These are phyloP conservation scores for Ochotona curzoniae DNA, from an alignment of 2,113 vertebrate genomes.

Conservation along the genomic window DNA sequence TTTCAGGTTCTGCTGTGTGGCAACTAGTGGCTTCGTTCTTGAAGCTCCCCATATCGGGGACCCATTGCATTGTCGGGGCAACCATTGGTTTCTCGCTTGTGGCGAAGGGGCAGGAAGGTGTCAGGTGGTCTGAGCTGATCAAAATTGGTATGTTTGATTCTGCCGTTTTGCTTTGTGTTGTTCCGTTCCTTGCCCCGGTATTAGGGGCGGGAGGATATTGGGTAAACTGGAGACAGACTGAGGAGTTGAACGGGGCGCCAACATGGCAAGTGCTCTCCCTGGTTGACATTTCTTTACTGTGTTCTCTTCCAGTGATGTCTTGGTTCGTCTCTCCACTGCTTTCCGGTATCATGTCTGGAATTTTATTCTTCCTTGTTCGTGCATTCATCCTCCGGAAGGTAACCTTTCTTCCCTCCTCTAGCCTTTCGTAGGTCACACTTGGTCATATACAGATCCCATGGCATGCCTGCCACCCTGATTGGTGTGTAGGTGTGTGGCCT, in stretches of 20 bases:
- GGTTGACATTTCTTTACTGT: slow-evolving; percentile 41
- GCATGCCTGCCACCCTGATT: slow-evolving; percentile 8
- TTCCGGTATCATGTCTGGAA: slow-evolving; percentile 95
- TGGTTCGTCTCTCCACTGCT: slow-evolving; percentile 98
- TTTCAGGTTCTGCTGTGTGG: slow-evolving; percentile 96
- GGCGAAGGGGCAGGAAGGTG: slow-evolving; percentile 91
- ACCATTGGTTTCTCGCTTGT: slow-evolving; percentile 97
- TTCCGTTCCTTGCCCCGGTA: not conserved
- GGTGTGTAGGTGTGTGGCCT: slow-evolving; percentile 24
- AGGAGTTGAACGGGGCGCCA: not conserved
- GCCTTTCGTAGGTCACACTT: not conserved
- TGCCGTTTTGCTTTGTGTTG: not conserved
- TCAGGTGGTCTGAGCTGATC: slow-evolving; percentile 95
- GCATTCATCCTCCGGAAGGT: slow-evolving; percentile 95
- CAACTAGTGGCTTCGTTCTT: slow-evolving; percentile 95
- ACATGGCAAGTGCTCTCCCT: not conserved
- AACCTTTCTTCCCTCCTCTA: slow-evolving; percentile 54
- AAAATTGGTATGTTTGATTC: slow-evolving; percentile 90
- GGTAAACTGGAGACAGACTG: not conserved
- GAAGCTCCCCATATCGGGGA: slow-evolving; percentile 98
- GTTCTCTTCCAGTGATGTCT: slow-evolving; percentile 90
- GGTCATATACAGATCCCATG: not conserved
- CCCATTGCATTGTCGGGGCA: slow-evolving; percentile 97
- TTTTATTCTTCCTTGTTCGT: slow-evolving; percentile 94
- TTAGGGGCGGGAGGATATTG: not conserved